Percentiles rank a stretch among this genome's conserved stretches.
Conservation (phyloP, 1,140 invertebrate species). For the Zaprionus vittiger region DNA sequence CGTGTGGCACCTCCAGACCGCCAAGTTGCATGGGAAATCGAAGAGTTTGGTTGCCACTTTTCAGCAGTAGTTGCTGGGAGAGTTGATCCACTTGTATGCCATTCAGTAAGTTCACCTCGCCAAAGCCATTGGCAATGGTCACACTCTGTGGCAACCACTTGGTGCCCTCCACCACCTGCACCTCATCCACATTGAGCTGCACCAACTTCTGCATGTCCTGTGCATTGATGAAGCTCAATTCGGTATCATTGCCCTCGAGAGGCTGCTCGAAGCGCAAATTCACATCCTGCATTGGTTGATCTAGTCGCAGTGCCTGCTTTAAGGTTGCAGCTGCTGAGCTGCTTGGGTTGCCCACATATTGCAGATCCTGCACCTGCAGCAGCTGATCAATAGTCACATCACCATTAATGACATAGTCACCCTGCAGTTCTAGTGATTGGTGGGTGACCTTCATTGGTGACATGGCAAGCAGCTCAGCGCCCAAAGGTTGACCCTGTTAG, state of each 20-base stretch:
- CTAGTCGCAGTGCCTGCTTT: conserved; percentile 45
- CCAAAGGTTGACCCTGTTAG: conserved; percentile 69
- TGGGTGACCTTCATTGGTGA: conserved; percentile 82
- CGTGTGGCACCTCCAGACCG: conserved; percentile 18
- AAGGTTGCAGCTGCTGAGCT: conserved; percentile 52
- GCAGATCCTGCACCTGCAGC: conserved; percentile 73
- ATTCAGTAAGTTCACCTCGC: conserved; percentile 80
- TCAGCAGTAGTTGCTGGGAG: conserved; percentile 71
- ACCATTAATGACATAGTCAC: conserved; percentile 83
- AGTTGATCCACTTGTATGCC: conserved; percentile 82
- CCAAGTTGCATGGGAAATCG: conserved; percentile 53
- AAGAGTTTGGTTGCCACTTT: conserved; percentile 84
- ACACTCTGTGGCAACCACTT: conserved; percentile 64
- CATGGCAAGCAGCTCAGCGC: conserved; percentile 77
- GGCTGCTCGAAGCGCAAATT: conserved; percentile 82
- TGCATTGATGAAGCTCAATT: conserved; percentile 70
- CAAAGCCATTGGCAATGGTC: conserved; percentile 70
- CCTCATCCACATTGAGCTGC: conserved; percentile 58
- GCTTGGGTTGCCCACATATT: conserved; percentile 28
- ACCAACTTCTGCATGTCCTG: conserved; percentile 67
- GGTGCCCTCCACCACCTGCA: conserved; percentile 64
- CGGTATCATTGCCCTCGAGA: conserved; percentile 68
- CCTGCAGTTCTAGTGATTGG: conserved; percentile 69
- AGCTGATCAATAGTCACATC: conserved; percentile 75
- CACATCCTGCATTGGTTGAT: conserved; percentile 61